These are phyloP conservation scores for Microvelia longipes DNA, from an alignment of 1,140 invertebrate species.

Conservation along the genomic window DNA sequence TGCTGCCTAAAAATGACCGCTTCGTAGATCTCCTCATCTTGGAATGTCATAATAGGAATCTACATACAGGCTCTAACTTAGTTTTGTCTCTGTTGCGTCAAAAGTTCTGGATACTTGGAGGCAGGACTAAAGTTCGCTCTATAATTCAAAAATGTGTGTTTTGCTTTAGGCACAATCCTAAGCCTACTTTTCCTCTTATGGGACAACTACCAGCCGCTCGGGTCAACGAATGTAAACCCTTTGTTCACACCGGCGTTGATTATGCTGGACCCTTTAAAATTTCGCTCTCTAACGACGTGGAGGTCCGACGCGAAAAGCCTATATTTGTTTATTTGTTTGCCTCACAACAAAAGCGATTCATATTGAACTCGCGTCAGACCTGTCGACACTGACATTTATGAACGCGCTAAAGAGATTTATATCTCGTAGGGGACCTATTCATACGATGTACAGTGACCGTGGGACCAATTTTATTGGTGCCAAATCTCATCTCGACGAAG, in stretches of 20 bases:
- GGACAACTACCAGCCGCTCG: not conserved
- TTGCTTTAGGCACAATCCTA: not conserved
- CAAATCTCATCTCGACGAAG: not conserved
- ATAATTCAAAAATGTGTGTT: not conserved
- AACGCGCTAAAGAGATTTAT: conserved; percentile 21
- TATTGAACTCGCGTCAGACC: not conserved
- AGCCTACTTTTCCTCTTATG: not conserved
- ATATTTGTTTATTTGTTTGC: not conserved
- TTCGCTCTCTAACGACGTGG: not conserved
- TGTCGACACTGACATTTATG: not conserved
- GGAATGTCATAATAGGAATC: not conserved
- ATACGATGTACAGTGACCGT: conserved; percentile 9
- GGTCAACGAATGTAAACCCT: not conserved
- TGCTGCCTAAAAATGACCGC: not conserved
- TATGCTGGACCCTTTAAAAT: not conserved
- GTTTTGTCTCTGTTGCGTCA: not conserved
- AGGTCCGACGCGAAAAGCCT: not conserved
- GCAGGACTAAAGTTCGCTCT: not conserved
- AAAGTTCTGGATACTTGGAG: not conserved
- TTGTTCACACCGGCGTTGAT: not conserved
- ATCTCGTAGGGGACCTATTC: conserved; percentile 10
- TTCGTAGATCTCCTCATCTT: not conserved
- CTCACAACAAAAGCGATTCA: not conserved
- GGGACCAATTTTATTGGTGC: conserved; percentile 15
- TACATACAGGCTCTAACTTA: not conserved